Evolutionary conservation across 1,140 invertebrate species (phyloP).

Genomic region (Formica exsecta): DNA sequence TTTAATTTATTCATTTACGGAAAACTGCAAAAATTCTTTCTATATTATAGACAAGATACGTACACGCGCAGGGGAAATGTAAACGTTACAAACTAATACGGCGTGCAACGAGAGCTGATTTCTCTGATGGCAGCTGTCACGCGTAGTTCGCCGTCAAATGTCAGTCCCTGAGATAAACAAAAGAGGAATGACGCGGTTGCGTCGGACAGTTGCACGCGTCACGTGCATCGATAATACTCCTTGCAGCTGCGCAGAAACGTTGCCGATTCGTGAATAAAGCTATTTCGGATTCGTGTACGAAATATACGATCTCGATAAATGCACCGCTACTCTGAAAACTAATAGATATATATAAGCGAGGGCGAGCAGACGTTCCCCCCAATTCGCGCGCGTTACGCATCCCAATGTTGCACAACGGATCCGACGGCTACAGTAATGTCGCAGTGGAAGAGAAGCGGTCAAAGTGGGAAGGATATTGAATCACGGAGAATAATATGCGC

Average conservation of each 20-base stretch:
- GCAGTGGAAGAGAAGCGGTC: slow-evolving; percentile 3
- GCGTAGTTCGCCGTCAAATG: slow-evolving; percentile 24
- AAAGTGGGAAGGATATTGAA: background rate
- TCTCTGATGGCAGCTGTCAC: slow-evolving; percentile 44
- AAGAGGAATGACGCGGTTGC: slow-evolving; percentile 49
- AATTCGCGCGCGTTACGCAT: slow-evolving; percentile 68
- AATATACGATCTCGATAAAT: background rate
- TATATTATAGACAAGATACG: background rate
- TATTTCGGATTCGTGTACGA: slow-evolving; percentile 9
- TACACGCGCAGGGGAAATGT: background rate
- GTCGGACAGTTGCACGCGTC: slow-evolving; percentile 40
- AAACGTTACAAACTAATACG: slow-evolving; percentile 17
- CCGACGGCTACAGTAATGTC: slow-evolving; percentile 61
- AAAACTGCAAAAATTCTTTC: background rate
- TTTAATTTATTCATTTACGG: background rate
- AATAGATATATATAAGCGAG: too few species aligned
- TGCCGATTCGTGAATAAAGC: background rate
- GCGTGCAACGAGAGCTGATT: slow-evolving; percentile 40
- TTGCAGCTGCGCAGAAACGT: slow-evolving; percentile 9
- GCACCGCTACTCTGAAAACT: too few species aligned
- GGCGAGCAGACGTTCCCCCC: slow-evolving; percentile 62
- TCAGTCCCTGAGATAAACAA: slow-evolving; percentile 57
- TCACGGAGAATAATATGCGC: background rate
- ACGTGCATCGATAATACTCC: slow-evolving; percentile 44
- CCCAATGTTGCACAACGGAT: slow-evolving; percentile 68